phyloP scores from a whole-genome alignment of 2,113 vertebrate genomes.

The Prunella himalayana region DNA sequence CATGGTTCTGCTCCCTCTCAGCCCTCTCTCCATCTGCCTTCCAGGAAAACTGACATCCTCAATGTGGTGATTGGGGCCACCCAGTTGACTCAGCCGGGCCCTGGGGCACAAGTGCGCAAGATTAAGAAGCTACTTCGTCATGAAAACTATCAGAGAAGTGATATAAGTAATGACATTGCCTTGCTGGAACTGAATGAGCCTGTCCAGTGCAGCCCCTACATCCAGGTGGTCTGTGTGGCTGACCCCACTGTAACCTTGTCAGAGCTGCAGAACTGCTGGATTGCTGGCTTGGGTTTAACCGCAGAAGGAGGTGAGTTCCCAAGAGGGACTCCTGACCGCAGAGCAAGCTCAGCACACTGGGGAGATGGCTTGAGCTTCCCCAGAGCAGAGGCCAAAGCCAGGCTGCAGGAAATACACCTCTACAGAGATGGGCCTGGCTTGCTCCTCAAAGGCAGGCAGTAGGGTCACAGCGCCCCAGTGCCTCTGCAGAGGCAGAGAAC shows the following conservation, averaged over 20 bases:
- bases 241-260: background rate
- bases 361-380: fast-evolving
- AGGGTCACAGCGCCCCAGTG: fast-evolving
- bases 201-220: background rate
- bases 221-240: conserved; percentile 17
- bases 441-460: fast-evolving
- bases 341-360: background rate
- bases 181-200: background rate
- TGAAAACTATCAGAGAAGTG: no score
- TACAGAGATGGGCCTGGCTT: background rate
- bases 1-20: no score
- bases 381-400: fast-evolving
- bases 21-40: no score
- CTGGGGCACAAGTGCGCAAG: no score
- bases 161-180: background rate
- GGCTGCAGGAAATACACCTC: fast-evolving
- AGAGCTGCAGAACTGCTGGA: background rate
- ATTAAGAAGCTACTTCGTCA: no score
- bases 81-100: no score
- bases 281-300: background rate
- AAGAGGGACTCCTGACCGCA: no score
- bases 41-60: no score
- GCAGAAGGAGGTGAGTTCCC: background rate
- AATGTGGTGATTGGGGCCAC: no score
- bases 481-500: background rate